Evolutionary conservation across 2,888 invertebrate species (phyloP).

Genomic region (Nemapogon koenigi): DNA sequence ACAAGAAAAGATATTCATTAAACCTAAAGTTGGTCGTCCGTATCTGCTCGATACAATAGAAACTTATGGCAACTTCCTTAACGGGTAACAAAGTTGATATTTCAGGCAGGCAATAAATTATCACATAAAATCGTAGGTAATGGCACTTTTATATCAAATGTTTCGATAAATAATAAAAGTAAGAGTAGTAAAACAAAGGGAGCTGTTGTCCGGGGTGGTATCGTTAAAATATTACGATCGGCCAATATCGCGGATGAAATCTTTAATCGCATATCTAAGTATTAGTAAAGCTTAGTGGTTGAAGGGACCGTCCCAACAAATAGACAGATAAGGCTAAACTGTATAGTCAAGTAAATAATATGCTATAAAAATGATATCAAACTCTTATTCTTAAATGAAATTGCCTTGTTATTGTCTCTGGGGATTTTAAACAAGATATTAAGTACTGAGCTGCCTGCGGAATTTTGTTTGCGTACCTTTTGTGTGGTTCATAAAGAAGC

Average conservation of each 20-base stretch:
- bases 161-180: constrained; percentile 60
- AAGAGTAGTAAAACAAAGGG: constrained; percentile 52
- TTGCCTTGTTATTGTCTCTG: constrained; percentile 5
- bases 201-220: constrained; percentile 34
- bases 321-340: constrained; percentile 34
- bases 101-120: constrained; percentile 33
- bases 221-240: constrained; percentile 62
- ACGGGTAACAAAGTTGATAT: constrained; percentile 19
- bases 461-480: too few relatives aligned
- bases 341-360: constrained; percentile 37
- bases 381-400: constrained; percentile 14
- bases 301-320: constrained; percentile 16
- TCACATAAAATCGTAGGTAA: constrained; percentile 48
- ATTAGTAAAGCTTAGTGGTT: constrained; percentile 4
- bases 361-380: constrained; percentile 35
- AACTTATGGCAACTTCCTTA: too few relatives aligned
- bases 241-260: constrained; percentile 55
- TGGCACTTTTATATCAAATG: constrained; percentile 48
- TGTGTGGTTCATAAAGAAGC: too few relatives aligned
- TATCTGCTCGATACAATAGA: too few relatives aligned
- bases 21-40: too few relatives aligned
- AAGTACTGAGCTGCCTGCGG: too few relatives aligned
- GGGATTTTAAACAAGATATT: too few relatives aligned
- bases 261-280: constrained; percentile 49
- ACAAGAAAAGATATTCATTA: too few relatives aligned